A percentile compares a stretch with the other conserved stretches of the same genome.
Conservation (phyloP, 2,113 vertebrate genomes). For the Myotis yumanensis region DNA sequence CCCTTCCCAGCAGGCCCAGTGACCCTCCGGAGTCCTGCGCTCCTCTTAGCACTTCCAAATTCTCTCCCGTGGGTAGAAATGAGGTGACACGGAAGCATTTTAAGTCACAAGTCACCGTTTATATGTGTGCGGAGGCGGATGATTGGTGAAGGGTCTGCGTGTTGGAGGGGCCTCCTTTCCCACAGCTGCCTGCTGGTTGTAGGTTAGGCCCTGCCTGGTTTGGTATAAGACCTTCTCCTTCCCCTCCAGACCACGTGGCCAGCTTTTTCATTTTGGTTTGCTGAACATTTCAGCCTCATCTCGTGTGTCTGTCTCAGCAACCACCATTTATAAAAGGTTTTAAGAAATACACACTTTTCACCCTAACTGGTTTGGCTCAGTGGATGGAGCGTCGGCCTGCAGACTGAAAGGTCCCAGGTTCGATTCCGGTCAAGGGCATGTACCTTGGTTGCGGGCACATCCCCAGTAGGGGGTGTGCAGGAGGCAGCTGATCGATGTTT, state of each 20-base stretch:
- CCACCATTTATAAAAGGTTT: neutral
- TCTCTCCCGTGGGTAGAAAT: neutral
- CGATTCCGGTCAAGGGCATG: no score
- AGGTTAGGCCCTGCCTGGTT: neutral
- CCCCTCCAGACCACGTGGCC: neutral
- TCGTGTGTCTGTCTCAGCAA: neutral
- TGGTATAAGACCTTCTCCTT: neutral
- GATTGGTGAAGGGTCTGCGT: neutral
- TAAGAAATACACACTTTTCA: neutral
- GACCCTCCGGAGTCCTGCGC: neutral
- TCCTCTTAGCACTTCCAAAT: neutral
- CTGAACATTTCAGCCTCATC: neutral
- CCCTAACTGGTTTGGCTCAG: no score
- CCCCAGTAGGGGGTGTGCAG: no score
- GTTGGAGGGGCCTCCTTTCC: neutral
- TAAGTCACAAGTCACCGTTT: neutral
- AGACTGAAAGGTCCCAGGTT: no score
- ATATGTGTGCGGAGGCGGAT: neutral
- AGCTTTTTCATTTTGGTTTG: neutral
- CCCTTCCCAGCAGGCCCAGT: neutral
- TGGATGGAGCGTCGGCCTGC: no score
- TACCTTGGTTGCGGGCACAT: no score
- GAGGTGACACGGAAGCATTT: neutral
- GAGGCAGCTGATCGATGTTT: no score
- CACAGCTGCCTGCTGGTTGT: no score